Conservation (phyloP, 2,797 vertebrate species). For the Neopelma chrysocephalum region DNA sequence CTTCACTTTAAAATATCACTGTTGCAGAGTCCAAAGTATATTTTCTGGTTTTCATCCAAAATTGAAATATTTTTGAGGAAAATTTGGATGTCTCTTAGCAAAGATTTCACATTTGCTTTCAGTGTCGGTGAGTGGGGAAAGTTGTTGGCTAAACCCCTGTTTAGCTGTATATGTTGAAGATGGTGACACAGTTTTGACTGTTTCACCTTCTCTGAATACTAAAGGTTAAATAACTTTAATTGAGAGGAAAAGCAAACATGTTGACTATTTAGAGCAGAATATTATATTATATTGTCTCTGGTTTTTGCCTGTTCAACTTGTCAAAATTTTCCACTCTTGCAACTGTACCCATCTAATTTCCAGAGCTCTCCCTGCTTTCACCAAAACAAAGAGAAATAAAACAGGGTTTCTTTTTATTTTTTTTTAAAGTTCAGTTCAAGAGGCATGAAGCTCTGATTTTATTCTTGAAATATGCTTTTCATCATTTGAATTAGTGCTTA, state of each 20-base stretch:
- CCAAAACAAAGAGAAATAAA: not conserved
- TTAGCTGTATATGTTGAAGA: not conserved
- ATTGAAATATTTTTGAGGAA: not conserved
- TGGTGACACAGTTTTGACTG: not conserved
- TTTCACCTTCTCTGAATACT: conserved; percentile 10
- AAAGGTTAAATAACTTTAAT: conserved; percentile 5
- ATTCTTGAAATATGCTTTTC: not conserved
- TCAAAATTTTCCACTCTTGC: not conserved
- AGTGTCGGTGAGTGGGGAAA: not conserved
- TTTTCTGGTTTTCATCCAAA: not conserved
- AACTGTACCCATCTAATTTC: not conserved
- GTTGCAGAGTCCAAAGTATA: not conserved
- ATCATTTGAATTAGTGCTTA: not conserved
- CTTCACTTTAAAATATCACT: not conserved
- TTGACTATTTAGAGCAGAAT: not conserved
- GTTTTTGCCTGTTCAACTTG: not conserved
- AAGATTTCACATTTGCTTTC: not conserved
- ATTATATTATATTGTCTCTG: not conserved
- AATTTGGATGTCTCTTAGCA: not conserved
- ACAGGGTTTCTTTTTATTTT: not conserved
- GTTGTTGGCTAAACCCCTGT: not conserved
- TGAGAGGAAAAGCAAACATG: not conserved
- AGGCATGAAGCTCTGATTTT: not conserved
- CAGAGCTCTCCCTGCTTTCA: not conserved
- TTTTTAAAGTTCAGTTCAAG: not conserved